A percentile compares a stretch with the other conserved stretches of the same genome.
Conservation (phyloP, 2,797 vertebrate species). For the Cryptoprocta ferox region DNA sequence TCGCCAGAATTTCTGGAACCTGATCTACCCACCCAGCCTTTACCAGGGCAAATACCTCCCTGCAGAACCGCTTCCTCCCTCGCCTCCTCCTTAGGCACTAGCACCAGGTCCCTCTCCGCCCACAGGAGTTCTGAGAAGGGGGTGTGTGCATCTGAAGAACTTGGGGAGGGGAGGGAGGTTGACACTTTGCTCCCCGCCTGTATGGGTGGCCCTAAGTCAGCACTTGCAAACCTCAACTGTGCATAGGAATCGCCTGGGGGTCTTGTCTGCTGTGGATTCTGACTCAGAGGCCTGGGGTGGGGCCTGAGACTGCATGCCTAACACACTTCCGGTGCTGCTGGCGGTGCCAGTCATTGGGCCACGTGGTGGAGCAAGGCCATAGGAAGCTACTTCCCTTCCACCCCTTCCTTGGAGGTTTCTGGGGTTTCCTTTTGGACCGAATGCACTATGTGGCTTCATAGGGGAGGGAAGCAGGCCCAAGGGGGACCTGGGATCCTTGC, state of each 20-base stretch:
- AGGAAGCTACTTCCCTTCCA: neutral
- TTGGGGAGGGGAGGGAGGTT: neutral
- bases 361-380: neutral
- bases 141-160: too few species aligned
- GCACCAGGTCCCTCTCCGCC: neutral
- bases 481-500: neutral
- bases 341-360: neutral
- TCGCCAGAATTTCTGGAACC: neutral
- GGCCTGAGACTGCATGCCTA: neutral
- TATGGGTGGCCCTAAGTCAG: neutral
- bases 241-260: neutral
- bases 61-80: accelerated
- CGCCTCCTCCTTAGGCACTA: neutral
- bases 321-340: neutral
- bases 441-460: neutral
- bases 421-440: neutral
- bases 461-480: neutral
- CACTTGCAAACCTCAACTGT: neutral
- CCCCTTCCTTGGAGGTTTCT: neutral
- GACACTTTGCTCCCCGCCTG: neutral
- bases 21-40: neutral
- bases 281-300: neutral
- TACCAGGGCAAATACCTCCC: neutral
- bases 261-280: neutral
- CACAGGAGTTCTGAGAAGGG: neutral